These are phyloP conservation scores for Rhadina sibilatrix DNA, from an alignment of 2,113 vertebrate genomes.

Conservation along the genomic window DNA sequence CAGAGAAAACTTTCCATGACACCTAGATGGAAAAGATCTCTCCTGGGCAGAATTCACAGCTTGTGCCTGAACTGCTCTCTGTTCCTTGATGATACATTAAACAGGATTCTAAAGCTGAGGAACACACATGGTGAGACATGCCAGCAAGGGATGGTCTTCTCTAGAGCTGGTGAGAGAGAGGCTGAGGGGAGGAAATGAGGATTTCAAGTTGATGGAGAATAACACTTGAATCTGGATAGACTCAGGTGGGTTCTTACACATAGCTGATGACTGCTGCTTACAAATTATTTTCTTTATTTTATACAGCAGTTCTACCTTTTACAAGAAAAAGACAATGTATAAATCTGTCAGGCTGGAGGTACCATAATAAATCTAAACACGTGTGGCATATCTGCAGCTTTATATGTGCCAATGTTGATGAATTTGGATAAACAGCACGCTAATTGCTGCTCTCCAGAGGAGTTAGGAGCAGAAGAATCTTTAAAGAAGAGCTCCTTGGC, in stretches of 20 bases:
- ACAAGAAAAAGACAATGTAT: not conserved
- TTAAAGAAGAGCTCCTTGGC: slow-evolving; percentile 3
- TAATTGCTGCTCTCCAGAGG: slow-evolving; percentile 38
- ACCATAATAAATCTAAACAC: not conserved
- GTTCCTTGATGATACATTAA: accelerated
- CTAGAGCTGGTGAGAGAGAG: not conserved
- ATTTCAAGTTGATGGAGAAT: not conserved
- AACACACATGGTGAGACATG: not conserved
- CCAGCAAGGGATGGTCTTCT: not conserved
- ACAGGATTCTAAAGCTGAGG: not conserved
- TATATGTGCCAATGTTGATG: not conserved
- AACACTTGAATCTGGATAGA: not conserved
- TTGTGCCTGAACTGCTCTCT: not conserved
- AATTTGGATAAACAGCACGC: slow-evolving; percentile 27
- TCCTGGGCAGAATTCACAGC: not conserved
- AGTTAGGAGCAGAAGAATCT: not conserved
- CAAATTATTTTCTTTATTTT: not conserved
- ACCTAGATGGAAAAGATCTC: not conserved
- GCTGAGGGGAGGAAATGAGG: not conserved
- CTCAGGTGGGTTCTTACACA: not conserved
- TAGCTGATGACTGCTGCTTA: not conserved
- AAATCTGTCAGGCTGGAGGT: not conserved
- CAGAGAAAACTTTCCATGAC: not conserved
- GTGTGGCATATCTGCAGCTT: not conserved
- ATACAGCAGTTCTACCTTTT: not conserved